phyloP scores from a whole-genome alignment of 2,113 vertebrate species.

The Neopipo cinnamomea region DNA sequence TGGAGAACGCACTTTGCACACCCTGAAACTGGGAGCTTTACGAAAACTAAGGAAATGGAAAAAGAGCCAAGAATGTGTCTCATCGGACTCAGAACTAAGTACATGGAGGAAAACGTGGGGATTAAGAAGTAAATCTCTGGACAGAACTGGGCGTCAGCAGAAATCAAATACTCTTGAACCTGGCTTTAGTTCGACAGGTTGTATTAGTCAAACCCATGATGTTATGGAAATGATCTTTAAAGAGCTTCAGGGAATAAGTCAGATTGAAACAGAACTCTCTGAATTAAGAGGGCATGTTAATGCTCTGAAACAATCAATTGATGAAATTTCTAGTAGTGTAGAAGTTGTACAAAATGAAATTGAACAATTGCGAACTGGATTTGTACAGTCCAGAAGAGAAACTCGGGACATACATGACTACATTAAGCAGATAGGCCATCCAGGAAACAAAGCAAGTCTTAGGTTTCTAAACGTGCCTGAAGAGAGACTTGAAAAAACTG shows the following conservation, averaged over 20 bases:
- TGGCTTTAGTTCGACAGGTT: constrained; percentile 92
- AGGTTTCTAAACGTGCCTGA: constrained; percentile 95
- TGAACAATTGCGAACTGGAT: constrained; percentile 92
- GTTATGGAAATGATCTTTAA: constrained; percentile 99
- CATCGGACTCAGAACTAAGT: constrained; percentile 94
- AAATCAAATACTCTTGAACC: constrained; percentile 88
- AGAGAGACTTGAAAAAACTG: constrained; percentile 86
- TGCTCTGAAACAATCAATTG: constrained; percentile 95
- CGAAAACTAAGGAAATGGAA: constrained; percentile 96
- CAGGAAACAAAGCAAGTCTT: constrained; percentile 89
- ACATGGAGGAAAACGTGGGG: constrained; percentile 92
- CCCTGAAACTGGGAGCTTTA: constrained; percentile 88
- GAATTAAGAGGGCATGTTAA: constrained; percentile 96
- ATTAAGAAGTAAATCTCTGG: constrained; percentile 95
- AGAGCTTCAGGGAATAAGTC: constrained; percentile 98
- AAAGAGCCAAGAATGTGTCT: constrained; percentile 96
- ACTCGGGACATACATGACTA: constrained; percentile 98
- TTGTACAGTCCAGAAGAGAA: constrained; percentile 95
- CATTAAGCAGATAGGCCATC: constrained; percentile 90
- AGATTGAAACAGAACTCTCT: constrained; percentile 95
- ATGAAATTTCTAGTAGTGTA: constrained; percentile 97
- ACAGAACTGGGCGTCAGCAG: constrained; percentile 88
- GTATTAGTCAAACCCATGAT: constrained; percentile 96
- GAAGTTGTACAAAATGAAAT: constrained; percentile 98
- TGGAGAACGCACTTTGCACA: constrained; percentile 91